Evolutionary conservation across 2,113 vertebrate genomes (phyloP), one percentile per base, ranked within the genome.

Genomic region (Cervus canadensis): DNA sequence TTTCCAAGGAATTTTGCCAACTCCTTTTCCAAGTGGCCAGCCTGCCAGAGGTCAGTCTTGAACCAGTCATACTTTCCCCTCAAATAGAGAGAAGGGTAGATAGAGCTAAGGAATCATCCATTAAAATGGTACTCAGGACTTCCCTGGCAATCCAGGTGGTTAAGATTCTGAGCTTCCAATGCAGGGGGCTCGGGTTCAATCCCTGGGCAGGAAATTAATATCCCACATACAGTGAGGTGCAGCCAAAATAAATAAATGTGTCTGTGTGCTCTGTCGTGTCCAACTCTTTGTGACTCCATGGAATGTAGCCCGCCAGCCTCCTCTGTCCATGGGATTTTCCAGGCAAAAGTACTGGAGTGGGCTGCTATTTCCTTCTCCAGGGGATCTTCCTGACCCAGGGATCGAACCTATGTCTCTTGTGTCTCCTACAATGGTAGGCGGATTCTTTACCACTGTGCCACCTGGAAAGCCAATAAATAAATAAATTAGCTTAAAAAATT

Each of bases 241-340:
- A 71, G 67, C 67, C 64, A 11, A 36, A 71, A 71, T 23, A 36
- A 71, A 6, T 36, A 40, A 36, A 5, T 12, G 67, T 23, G 19
- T 36, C n/a, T 36, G 19, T 59, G 57, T 26, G 57, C 57, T 25
- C 57, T 59, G 57, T 59, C 10, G 4, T 59, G 25, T 59, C 57
- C 23, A 26, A 26, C 25, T 12, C 23, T 59, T 59, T 59, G 23
- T 11, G 4, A 59, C 25, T 59, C 15, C 62, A 8, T n/a, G 62
- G 17, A 71, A 1, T 1, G 17, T 6, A 71, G 64, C 8, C 64
- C 17, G 0, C n/a, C n/a, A 71, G n/a, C 17, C 64, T 71, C n/a
- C 64, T 71, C 17, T 36, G n/a, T 71, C n/a, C n/a, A 71, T 71
- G 64, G n/a, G 17, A 64, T 33, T 64, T 64, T 21, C n/a, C 64